Evolutionary conservation across 2,888 invertebrate species (phyloP), one percentile per base, ranked within the genome.

Genomic region (Dasypolia templi): DNA sequence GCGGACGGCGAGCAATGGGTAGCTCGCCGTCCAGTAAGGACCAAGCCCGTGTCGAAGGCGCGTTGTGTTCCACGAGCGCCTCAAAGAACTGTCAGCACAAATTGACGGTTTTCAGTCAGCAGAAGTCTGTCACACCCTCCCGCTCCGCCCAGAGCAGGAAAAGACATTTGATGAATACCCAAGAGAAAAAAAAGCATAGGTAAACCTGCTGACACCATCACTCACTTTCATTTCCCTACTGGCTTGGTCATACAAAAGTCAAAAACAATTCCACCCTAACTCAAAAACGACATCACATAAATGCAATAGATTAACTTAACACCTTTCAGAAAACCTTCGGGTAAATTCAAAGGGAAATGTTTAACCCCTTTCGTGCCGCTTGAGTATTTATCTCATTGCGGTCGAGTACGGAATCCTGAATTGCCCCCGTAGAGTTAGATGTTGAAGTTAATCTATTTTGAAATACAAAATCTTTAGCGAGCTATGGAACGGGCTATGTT

Each of bases 311-410:
- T 79, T 66, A 59, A 66, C 46, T 56, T 66, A 51, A 66, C 58
- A 69, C 63, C 53, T 61, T 42, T 51, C 42, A 58, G 56, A 51
- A 65, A 46, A 46, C 44, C 58, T 61, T 39, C 35, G 62, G 66
- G 63, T 67, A 63, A 75, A 71, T 58, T 81, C 69, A 72, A 75
- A 70, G 56, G 32, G 29, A 59, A 39, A 81, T 65, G 59, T 62
- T 62, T 81, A 44, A 72, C 79, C 75, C 73, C 75, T 72, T 67
- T 72, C 69, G 53, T 42, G 29, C 22, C 35, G 29, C 35, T 77
- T 62, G 39, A 42, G 14, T 62, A 32, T 4, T 72, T 49, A 5
- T 62, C 32, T 19, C 35, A 39, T 55, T 19, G 39, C 14, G 35
- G 26, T 76, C 22, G 35, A 39, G 14, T 39, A 32, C 11, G 19